Percentiles rank a stretch among this genome's conserved stretches.
These are phyloP conservation scores for Metellina segmentata DNA, from an alignment of 2,888 invertebrate genomes.

Conservation along the genomic window DNA sequence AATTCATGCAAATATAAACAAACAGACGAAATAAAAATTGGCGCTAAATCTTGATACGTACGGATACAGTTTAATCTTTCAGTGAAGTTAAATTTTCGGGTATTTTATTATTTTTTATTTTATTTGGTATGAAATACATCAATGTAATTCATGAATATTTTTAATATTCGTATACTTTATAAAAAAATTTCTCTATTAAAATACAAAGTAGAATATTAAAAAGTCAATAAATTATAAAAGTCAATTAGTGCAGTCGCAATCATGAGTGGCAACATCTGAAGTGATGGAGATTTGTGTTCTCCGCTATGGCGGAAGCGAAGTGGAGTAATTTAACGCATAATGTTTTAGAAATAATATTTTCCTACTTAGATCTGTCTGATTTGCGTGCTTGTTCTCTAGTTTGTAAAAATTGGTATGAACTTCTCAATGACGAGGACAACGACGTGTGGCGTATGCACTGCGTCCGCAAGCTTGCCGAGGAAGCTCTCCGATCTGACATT, in stretches of 20 bases:
- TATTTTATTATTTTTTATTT: too few species aligned
- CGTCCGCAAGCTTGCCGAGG: constrained; percentile 91
- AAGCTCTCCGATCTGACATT: constrained; percentile 93
- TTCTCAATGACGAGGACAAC: constrained; percentile 94
- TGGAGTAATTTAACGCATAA: constrained; percentile 85
- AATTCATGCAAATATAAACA: constrained; percentile 3
- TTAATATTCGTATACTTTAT: too few species aligned
- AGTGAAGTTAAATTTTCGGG: too few species aligned
- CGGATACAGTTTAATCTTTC: neutral
- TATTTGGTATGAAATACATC: too few species aligned
- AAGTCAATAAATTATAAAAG: too few species aligned
- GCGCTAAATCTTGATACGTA: neutral
- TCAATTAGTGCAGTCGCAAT: too few species aligned
- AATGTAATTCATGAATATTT: too few species aligned
- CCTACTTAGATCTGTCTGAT: constrained; percentile 92
- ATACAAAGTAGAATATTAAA: too few species aligned
- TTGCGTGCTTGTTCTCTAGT: constrained; percentile 93
- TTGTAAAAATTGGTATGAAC: constrained; percentile 95
- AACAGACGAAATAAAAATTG: constrained; percentile 28
- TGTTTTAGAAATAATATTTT: constrained; percentile 94
- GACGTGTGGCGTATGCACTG: constrained; percentile 97
- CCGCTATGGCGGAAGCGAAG: constrained; percentile 78
- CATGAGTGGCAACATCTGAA: constrained; percentile 44
- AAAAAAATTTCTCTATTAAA: too few species aligned
- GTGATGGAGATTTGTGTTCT: constrained; percentile 73